Percentiles rank a stretch among this genome's conserved stretches.
phyloP scores from a whole-genome alignment of 2,113 vertebrate genomes.

The Syngnathoides biaculeatus region DNA sequence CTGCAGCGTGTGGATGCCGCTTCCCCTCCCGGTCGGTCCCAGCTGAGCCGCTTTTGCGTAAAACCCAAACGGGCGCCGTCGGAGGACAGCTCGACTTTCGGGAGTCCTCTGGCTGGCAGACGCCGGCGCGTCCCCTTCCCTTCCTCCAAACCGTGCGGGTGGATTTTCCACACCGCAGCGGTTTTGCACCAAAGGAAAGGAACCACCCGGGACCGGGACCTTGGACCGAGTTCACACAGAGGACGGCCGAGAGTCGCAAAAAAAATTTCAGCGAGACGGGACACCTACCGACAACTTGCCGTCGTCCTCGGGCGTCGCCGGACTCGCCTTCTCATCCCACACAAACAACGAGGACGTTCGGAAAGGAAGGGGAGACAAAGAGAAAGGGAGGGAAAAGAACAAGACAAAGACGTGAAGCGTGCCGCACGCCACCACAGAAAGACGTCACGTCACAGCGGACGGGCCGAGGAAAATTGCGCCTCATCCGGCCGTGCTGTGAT shows the following conservation, averaged over 20 bases:
- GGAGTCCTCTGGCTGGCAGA: conserved; percentile 22
- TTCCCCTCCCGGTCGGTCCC: too few species aligned
- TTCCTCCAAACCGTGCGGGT: not conserved
- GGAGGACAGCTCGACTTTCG: conserved; percentile 22
- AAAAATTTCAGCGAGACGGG: conserved; percentile 49
- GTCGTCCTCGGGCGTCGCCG: conserved; percentile 69
- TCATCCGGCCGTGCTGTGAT: too few species aligned
- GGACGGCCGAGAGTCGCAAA: conserved; percentile 36
- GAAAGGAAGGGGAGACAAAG: conserved; percentile 29
- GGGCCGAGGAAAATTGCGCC: too few species aligned
- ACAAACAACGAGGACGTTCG: conserved; percentile 49
- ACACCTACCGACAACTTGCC: conserved; percentile 77
- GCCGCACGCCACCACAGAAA: conserved; percentile 47
- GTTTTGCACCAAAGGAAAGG: not conserved
- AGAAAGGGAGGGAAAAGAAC: conserved; percentile 47
- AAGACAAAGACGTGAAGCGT: conserved; percentile 74
- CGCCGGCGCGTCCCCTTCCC: conserved; percentile 15
- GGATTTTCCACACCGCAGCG: not conserved
- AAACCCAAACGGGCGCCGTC: conserved; percentile 14
- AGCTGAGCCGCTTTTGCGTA: conserved; percentile 45
- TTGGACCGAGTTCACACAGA: conserved; percentile 2
- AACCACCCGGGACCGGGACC: too few species aligned
- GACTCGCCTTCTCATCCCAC: conserved; percentile 74
- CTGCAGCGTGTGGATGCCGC: too few species aligned
- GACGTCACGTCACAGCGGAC: too few species aligned